These are phyloP conservation scores for Zaprionus taronus DNA, from an alignment of 1,140 invertebrate species.

Conservation along the genomic window DNA sequence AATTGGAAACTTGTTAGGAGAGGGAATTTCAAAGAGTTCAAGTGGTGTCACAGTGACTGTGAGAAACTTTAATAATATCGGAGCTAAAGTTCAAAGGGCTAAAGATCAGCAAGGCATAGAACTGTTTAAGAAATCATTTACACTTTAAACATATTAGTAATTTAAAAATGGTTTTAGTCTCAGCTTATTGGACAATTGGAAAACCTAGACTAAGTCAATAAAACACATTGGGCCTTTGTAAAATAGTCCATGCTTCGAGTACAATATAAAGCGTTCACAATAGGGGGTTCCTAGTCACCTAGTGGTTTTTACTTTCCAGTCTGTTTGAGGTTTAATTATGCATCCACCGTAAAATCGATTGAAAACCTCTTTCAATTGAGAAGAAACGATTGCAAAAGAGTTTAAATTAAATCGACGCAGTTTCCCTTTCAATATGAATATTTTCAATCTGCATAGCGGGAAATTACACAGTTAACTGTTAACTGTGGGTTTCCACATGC, in stretches of 20 bases:
- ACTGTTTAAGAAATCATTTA: not conserved
- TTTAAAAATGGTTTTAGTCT: not conserved
- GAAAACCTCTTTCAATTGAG: slow-evolving; percentile 51
- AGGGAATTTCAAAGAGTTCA: slow-evolving; percentile 14
- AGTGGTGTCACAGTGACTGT: slow-evolving; percentile 10
- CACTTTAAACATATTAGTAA: not conserved
- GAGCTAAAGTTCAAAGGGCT: slow-evolving; percentile 19
- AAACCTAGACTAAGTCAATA: not conserved
- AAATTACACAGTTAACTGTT: slow-evolving; percentile 64
- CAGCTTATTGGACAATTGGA: not conserved
- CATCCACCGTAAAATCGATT: slow-evolving; percentile 62
- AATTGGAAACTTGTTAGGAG: slow-evolving; percentile 36
- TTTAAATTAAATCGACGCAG: slow-evolving; percentile 71
- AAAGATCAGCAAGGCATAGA: not conserved
- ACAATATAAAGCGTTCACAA: not conserved
- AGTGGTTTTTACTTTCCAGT: slow-evolving; percentile 27
- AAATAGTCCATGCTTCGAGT: not conserved
- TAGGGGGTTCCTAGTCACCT: slow-evolving; percentile 5
- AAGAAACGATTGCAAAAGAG: slow-evolving; percentile 68
- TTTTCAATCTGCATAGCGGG: slow-evolving; percentile 56
- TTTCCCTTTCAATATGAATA: slow-evolving; percentile 30
- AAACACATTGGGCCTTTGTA: not conserved
- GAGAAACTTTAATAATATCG: not conserved
- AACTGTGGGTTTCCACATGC: slow-evolving; percentile 72
- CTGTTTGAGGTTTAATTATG: slow-evolving; percentile 56